A percentile compares a stretch with the other conserved stretches of the same genome.
These are phyloP conservation scores for Ceyx melanurus DNA, from an alignment of 2,113 vertebrate genomes.

Conservation along the genomic window DNA sequence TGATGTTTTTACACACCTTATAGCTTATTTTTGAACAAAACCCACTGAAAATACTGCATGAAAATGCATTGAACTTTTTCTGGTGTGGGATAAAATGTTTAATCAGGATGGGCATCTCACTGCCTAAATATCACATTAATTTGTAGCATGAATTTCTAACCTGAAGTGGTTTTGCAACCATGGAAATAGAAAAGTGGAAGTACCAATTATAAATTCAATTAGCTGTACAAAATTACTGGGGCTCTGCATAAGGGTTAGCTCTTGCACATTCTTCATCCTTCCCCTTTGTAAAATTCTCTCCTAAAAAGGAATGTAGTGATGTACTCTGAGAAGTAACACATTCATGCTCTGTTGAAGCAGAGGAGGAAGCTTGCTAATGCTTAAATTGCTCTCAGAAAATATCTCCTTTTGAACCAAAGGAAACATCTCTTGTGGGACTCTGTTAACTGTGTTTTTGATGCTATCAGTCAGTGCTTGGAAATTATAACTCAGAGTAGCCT, in stretches of 20 bases:
- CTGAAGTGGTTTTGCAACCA: not conserved
- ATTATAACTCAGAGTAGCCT: not conserved
- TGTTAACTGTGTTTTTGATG: not conserved
- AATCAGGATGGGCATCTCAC: not conserved
- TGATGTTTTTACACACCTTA: not conserved
- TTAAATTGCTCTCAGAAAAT: not conserved
- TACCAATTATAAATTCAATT: not conserved
- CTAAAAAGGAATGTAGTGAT: constrained; percentile 5
- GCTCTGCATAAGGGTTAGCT: not conserved
- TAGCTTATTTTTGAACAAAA: not conserved
- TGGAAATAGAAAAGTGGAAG: not conserved
- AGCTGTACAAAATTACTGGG: not conserved
- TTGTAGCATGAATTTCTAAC: not conserved
- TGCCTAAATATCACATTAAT: not conserved
- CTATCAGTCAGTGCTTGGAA: not conserved
- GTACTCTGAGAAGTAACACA: not conserved
- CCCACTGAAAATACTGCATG: not conserved
- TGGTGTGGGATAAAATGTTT: not conserved
- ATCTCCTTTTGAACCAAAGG: not conserved
- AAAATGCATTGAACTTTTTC: not conserved
- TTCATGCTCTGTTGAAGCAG: constrained; percentile 7
- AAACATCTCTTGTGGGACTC: not conserved
- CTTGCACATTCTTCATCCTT: not conserved
- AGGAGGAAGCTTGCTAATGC: not conserved
- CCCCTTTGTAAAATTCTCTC: constrained; percentile 13